Base-by-base conservation (phyloP, 2,113 vertebrate species). In the Sprattus sprattus region DNA sequence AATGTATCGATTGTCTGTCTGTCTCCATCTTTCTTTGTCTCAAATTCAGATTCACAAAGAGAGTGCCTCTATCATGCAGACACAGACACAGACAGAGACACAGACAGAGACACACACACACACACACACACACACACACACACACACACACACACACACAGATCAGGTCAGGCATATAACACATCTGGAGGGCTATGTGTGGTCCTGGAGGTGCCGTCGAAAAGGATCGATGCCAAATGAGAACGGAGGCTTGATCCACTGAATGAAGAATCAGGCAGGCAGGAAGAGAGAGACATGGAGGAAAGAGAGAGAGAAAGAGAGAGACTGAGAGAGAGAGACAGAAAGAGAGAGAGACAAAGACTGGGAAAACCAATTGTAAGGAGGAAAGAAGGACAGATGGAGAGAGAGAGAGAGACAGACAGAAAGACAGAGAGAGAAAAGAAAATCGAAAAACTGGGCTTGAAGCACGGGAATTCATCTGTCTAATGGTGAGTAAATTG, bases 161-260 rank as follows among this genome's bases (percentile, higher is more conserved):
- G 16, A 64, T 64, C 1, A 64, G 57, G 57, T 64, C 57, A 64
- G 71, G 54, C 82, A n/a, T n/a, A n/a, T 85, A 85, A 89, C 83
- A 85, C 83, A 75, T 85, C 82, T 45, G 11, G 75, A 84, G 81
- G 81, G 67, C 67, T 16, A 64, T 84, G 82, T 87, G 67, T 81
- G 85, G 84, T 81, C 45, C 85, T 11, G 44, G 25, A 81, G 81
- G 82, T 82, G 86, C 7, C 32, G 78, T 47, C 84, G 67, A 84
- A 71, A 71, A 84, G 67, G 46, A 83, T 81, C 2, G 13, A 25
- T 32, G 78, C 39, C 67, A 28, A 8, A 82, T 78, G 78, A 82
- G 57, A 71, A 84, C 71, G 16, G 11, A 78, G 87, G 81, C 64
- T 85, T 85, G 81, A 81, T 83, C 87, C 80, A 50, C 46, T 25